Base-by-base conservation (phyloP, 1,140 invertebrate genomes). In the Rhopalosiphum maidis region DNA sequence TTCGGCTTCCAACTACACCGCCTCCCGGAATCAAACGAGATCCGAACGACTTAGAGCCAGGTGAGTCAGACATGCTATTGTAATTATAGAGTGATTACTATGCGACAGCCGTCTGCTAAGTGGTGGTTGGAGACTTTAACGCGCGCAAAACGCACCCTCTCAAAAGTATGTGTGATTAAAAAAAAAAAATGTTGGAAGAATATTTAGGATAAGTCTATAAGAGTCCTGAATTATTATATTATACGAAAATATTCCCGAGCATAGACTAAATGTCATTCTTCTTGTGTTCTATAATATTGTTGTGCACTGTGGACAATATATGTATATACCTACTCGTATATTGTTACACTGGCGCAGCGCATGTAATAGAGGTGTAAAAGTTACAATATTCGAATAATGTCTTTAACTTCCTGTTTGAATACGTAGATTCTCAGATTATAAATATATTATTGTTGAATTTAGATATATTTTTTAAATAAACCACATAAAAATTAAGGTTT, bases 11-110 rank as follows among this genome's bases (percentile, higher is more conserved):
- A 93, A 93, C 18, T 82, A 93, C 1, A 93, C 91, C 37, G 25
- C 55, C 6, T 37, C 54, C 89, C 37, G 91, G 35, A 93, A 93
- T 23, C 91, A 93, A 35, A 93, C 91, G 43, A 93, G 91, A 86
- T 93, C 91, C 2, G 91, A 93, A 55, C 77, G 91, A 43, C 77
- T 93, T 5, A 54, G 91, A 93, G 91, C 91, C 22, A 93, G 91
- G 91, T 93, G 22, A 93, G 91, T 83, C 43, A 25, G 3, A 0
- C 35, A 55, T 54, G 30, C 15, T 15, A n/a, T 30, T n/a, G 15
- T 68, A 68, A 60, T 68, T n/a, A 68, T n/a, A 68, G 5, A 68
- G 60, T 68, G 60, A n/a, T n/a, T 9, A 68, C 30, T 68, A n/a
- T n/a, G 30, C 60, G 30, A 68, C 60, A 68, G 15, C 30, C 11